Evolutionary conservation across 2,797 vertebrate genomes (phyloP).

Genomic region (Onychomys torridus): DNA sequence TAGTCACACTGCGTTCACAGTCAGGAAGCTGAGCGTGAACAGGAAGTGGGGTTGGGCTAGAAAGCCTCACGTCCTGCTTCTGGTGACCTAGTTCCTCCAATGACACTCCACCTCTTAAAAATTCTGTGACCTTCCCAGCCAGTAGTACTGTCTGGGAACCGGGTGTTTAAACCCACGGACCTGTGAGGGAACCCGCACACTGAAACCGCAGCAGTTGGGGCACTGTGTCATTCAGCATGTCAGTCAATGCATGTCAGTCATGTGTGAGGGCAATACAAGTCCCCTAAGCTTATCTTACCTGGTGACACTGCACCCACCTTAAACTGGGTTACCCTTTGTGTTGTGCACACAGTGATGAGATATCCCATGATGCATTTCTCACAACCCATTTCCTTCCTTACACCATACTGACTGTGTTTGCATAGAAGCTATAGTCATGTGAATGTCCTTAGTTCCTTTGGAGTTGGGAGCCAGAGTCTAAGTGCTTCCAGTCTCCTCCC

Average conservation of each 20-base stretch:
- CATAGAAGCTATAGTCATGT: not conserved
- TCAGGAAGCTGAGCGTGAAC: not conserved
- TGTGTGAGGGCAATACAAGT: too few relatives aligned
- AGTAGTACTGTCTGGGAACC: too few relatives aligned
- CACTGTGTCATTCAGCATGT: not conserved
- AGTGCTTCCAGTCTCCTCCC: too few relatives aligned
- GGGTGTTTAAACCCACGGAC: not conserved
- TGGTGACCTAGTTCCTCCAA: not conserved
- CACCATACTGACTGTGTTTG: not conserved
- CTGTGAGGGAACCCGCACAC: not conserved
- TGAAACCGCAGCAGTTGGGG: not conserved
- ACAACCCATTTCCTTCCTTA: not conserved
- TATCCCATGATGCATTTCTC: not conserved
- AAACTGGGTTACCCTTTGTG: not conserved
- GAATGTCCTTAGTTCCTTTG: not conserved
- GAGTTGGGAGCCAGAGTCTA: not conserved
- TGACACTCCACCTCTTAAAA: not conserved
- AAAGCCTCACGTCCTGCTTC: not conserved
- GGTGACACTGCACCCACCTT: not conserved
- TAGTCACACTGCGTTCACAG: not conserved
- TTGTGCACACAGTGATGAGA: not conserved
- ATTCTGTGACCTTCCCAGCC: not conserved
- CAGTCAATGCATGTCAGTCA: not conserved
- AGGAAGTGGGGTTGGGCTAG: not conserved
- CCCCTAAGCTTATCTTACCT: not conserved